Conservation (phyloP, 1,140 invertebrate genomes). For the Heliconius himera region DNA sequence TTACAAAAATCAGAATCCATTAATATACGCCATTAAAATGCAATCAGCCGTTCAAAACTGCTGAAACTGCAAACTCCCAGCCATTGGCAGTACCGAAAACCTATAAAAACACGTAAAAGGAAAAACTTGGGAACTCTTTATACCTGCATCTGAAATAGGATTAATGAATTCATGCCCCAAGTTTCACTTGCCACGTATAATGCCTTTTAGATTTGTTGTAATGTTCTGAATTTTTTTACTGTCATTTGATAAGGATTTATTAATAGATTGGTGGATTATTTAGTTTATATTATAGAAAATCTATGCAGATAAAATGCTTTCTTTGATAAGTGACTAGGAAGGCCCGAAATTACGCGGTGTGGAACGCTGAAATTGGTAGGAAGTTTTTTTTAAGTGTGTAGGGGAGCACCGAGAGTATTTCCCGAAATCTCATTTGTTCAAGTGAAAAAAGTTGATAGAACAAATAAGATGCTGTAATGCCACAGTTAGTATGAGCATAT, state of each 20-base stretch:
- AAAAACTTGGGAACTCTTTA: constrained; percentile 38
- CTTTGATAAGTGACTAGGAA: too few relatives aligned
- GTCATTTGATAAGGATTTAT: background rate
- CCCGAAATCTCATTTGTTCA: too few relatives aligned
- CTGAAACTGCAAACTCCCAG: constrained; percentile 33
- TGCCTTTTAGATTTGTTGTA: background rate
- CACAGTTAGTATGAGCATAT: too few relatives aligned
- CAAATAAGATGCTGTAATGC: too few relatives aligned
- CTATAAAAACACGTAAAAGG: constrained; percentile 40
- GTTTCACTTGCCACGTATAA: constrained; percentile 23
- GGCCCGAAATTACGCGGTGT: too few relatives aligned
- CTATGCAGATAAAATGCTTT: too few relatives aligned
- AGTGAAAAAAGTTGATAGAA: too few relatives aligned
- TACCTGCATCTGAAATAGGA: constrained; percentile 49
- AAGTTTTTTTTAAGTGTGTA: too few relatives aligned
- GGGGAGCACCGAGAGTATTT: too few relatives aligned
- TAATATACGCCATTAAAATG: constrained; percentile 44
- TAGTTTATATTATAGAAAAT: too few relatives aligned
- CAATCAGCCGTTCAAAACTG: constrained; percentile 41
- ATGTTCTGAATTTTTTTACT: background rate
- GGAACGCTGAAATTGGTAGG: too few relatives aligned
- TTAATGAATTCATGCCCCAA: constrained; percentile 53
- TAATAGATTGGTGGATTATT: too few relatives aligned
- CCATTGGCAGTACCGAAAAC: constrained; percentile 40
- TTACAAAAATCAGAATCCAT: constrained; percentile 26